A percentile compares a stretch with the other conserved stretches of the same genome.
phyloP scores from a whole-genome alignment of 2,113 vertebrate genomes.

The Zosterops lateralis region DNA sequence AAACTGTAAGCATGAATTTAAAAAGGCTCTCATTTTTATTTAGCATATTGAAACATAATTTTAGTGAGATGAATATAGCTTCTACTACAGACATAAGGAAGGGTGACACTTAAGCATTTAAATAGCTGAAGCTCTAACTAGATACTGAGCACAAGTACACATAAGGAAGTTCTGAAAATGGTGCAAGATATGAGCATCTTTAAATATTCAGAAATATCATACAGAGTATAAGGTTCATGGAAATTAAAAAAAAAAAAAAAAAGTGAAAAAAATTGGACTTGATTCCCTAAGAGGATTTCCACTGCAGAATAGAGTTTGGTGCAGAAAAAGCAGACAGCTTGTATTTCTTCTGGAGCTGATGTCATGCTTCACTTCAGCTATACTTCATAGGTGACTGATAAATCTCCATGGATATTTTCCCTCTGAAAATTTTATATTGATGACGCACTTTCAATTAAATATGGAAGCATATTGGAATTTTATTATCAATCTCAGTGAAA shows the following conservation, averaged over 20 bases:
- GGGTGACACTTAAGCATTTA: background rate
- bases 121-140: background rate
- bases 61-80: background rate
- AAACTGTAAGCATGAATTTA: background rate
- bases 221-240: background rate
- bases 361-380: background rate
- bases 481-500: slow-evolving; percentile 35
- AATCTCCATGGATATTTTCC: background rate
- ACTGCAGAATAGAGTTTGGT: background rate
- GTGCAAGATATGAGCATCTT: background rate
- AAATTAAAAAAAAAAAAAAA: background rate
- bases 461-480: slow-evolving; percentile 22
- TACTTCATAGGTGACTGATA: background rate
- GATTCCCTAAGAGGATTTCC: background rate
- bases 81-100: background rate
- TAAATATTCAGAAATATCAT: background rate
- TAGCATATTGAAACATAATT: background rate
- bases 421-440: background rate
- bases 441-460: slow-evolving; percentile 27
- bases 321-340: background rate
- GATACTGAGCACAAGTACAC: background rate
- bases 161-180: background rate
- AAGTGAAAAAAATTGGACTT: background rate
- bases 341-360: background rate
- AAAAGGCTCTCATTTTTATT: background rate